These are phyloP conservation scores for Artemia sinica DNA, from an alignment of 2,888 invertebrate species.

Conservation along the genomic window DNA sequence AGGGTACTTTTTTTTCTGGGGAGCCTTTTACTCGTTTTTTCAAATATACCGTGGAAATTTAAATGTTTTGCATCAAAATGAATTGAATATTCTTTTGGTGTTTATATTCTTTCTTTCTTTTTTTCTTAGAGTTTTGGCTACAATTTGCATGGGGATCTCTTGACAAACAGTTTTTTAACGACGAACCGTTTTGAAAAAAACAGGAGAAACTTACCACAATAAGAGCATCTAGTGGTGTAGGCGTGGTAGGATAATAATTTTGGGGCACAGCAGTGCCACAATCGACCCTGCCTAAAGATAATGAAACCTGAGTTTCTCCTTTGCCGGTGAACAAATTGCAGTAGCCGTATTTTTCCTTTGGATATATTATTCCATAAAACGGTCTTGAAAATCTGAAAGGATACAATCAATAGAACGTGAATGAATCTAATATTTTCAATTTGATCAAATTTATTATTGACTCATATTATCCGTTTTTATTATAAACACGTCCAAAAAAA, in stretches of 20 bases:
- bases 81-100: too few relatives aligned
- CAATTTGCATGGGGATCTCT: background rate
- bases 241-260: constrained; percentile 16
- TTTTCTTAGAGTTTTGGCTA: too few relatives aligned
- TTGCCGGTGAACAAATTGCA: constrained; percentile 24
- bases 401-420: too few relatives aligned
- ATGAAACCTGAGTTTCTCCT: constrained; percentile 20
- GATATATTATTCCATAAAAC: constrained; percentile 25
- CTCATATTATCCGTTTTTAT: too few relatives aligned
- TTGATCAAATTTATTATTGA: too few relatives aligned
- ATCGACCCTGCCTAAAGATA: constrained; percentile 24
- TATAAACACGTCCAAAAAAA: too few relatives aligned
- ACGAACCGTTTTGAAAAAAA: background rate
- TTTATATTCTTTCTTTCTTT: too few relatives aligned
- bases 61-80: too few relatives aligned
- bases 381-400: constrained; percentile 24
- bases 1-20: too few relatives aligned
- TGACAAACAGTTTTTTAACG: background rate
- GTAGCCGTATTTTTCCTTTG: constrained; percentile 23
- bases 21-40: too few relatives aligned
- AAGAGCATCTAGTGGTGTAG: constrained; percentile 22
- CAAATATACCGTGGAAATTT: too few relatives aligned
- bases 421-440: too few relatives aligned
- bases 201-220: constrained; percentile 23
- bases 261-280: constrained; percentile 24